These are phyloP conservation scores for Hyla sarda DNA, from an alignment of 2,113 vertebrate genomes.

Conservation along the genomic window DNA sequence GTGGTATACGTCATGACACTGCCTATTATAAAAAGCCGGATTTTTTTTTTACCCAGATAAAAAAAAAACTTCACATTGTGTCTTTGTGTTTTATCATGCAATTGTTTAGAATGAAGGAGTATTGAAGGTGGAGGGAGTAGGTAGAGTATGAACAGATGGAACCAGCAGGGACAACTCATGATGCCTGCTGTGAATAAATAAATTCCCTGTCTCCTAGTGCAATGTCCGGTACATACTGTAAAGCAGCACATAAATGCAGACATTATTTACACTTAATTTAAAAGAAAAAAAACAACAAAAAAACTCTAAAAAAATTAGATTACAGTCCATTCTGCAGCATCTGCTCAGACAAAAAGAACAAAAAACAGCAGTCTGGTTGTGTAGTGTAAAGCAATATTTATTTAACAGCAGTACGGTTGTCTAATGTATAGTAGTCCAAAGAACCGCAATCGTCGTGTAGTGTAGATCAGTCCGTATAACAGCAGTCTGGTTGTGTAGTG, in stretches of 20 bases:
- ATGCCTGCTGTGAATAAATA: not conserved
- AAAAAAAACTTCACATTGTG: not conserved
- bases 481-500: too few species aligned
- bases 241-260: not conserved
- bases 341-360: not conserved
- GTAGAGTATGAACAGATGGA: constrained; percentile 3
- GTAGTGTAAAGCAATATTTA: too few species aligned
- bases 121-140: not conserved
- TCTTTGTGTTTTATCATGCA: not conserved
- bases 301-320: not conserved
- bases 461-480: too few species aligned
- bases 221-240: not conserved
- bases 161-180: not conserved
- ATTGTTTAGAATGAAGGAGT: not conserved
- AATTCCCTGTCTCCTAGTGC: not conserved
- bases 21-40: too few species aligned
- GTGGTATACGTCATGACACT: too few species aligned
- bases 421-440: too few species aligned
- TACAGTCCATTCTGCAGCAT: not conserved
- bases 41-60: too few species aligned
- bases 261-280: not conserved
- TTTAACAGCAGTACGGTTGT: too few species aligned
- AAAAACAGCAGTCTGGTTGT: too few species aligned
- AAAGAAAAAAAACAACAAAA: not conserved
- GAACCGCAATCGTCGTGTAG: too few species aligned